Evolutionary conservation across 2,888 invertebrate species (phyloP).

Genomic region (Dyspetes luteomarginatus): DNA sequence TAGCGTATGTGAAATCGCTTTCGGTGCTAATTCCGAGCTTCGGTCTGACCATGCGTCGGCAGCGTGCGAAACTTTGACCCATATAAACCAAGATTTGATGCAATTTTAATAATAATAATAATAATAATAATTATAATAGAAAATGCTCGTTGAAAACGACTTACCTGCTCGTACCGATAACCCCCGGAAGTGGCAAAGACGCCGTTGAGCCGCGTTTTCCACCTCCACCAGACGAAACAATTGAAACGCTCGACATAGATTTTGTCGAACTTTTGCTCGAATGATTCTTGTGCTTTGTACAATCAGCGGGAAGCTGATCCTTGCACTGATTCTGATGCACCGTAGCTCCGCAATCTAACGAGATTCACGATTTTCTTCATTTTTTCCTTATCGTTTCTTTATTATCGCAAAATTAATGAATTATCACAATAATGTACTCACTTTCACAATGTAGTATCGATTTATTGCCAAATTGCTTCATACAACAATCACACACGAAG

Average conservation of each 20-base stretch:
- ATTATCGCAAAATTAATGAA: constrained; percentile 15
- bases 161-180: constrained; percentile 80
- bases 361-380: background rate
- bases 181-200: constrained; percentile 78
- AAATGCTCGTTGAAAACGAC: constrained; percentile 50
- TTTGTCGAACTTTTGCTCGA: constrained; percentile 80
- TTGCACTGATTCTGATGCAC: constrained; percentile 94
- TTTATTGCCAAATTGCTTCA: constrained; percentile 91
- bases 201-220: constrained; percentile 80
- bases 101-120: constrained; percentile 69
- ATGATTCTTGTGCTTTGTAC: constrained; percentile 87
- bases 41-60: constrained; percentile 76
- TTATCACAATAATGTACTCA: constrained; percentile 84
- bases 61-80: constrained; percentile 79
- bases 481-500: constrained; percentile 91
- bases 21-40: constrained; percentile 73
- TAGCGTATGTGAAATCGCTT: constrained; percentile 56
- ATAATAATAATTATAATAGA: constrained; percentile 49
- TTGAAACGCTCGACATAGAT: constrained; percentile 79
- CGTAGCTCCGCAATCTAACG: constrained; percentile 91
- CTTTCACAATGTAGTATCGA: constrained; percentile 94
- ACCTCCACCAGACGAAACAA: constrained; percentile 74
- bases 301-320: constrained; percentile 92
- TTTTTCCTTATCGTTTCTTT: constrained; percentile 25
- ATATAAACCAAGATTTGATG: constrained; percentile 78